Evolutionary conservation across 2,797 vertebrate genomes (phyloP).

Genomic region (Eidolon dupreanum): DNA sequence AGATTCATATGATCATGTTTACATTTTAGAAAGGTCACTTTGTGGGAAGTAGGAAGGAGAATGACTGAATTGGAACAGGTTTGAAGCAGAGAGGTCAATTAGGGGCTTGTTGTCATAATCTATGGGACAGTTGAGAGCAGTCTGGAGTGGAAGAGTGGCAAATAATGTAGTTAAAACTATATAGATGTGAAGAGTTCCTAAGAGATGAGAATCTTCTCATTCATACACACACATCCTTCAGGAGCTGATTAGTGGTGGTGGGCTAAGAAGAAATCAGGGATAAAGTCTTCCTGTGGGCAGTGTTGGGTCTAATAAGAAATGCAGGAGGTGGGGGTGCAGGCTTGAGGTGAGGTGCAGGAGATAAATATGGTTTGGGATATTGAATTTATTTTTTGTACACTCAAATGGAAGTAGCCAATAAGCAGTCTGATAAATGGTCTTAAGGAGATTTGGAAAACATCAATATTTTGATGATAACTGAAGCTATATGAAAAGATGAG

Average conservation of each 20-base stretch:
- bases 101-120: not conserved
- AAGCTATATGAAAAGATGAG: not conserved
- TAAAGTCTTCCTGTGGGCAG: not conserved
- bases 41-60: not conserved
- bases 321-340: not conserved
- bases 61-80: not conserved
- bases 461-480: not conserved
- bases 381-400: not conserved
- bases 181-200: not conserved
- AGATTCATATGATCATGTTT: not conserved
- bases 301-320: not conserved
- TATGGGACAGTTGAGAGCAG: no score
- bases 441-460: not conserved
- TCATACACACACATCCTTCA: not conserved
- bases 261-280: not conserved
- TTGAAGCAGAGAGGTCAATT: conserved; percentile 4
- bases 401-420: not conserved
- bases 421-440: not conserved
- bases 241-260: not conserved
- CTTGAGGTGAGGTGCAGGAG: not conserved
- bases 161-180: not conserved
- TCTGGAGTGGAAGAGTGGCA: not conserved
- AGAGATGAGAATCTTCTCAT: no score
- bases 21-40: conserved; percentile 19
- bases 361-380: not conserved